phyloP scores from a whole-genome alignment of 2,888 invertebrate genomes.

The Ernsta delagoae region DNA sequence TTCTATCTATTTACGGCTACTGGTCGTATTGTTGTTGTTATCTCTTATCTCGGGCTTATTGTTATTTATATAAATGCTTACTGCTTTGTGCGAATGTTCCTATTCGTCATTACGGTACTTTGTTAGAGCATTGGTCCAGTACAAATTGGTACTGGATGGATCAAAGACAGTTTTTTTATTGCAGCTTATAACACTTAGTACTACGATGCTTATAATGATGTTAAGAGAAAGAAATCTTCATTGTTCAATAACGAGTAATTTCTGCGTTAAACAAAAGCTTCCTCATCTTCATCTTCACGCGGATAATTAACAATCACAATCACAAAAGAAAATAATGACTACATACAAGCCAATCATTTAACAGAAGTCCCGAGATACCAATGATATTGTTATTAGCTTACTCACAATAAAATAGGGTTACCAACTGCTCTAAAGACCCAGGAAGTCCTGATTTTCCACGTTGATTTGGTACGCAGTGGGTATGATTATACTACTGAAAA shows the following conservation, averaged over 20 bases:
- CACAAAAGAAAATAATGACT: conserved; percentile 26
- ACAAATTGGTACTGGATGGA: no score
- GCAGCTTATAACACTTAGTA: no score
- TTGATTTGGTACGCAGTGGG: no score
- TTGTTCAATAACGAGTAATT: not conserved
- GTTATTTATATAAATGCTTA: conserved; percentile 31
- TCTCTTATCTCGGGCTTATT: conserved; percentile 28
- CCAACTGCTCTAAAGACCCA: not conserved
- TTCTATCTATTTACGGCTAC: conserved; percentile 33
- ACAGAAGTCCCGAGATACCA: not conserved
- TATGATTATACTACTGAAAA: no score
- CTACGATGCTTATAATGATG: no score
- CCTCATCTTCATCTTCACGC: not conserved
- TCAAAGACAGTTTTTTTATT: no score
- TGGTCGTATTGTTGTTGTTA: conserved; percentile 31
- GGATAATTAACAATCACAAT: not conserved
- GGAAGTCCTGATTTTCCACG: no score
- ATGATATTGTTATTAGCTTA: not conserved
- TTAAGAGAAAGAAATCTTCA: no score
- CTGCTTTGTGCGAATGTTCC: conserved; percentile 9
- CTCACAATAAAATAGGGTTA: not conserved
- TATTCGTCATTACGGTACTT: conserved; percentile 7
- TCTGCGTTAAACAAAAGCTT: conserved; percentile 1
- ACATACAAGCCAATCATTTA: not conserved
- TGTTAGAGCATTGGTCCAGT: not conserved